Percentiles rank a stretch among this genome's conserved stretches.
Evolutionary conservation across 2,888 invertebrate genomes (phyloP).

Genomic region (Melinaea menophilus): DNA sequence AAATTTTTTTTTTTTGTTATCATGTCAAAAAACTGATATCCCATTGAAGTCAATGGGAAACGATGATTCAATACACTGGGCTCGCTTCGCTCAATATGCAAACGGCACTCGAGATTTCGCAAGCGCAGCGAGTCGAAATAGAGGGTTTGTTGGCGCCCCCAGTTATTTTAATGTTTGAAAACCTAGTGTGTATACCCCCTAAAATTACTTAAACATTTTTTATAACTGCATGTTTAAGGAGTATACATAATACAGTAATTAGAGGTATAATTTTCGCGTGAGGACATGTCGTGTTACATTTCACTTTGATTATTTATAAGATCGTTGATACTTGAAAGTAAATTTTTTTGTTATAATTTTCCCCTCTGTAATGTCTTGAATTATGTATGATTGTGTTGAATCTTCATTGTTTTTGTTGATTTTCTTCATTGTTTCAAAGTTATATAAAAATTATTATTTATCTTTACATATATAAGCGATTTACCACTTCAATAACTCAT

Average conservation of each 20-base stretch:
- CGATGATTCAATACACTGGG: too few species aligned
- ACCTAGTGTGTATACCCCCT: constrained; percentile 6
- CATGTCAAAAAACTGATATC: too few species aligned
- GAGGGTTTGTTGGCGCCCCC: too few species aligned
- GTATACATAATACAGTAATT: constrained; percentile 54
- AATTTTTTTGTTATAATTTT: constrained; percentile 60
- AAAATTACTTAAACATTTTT: constrained; percentile 11
- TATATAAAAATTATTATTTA: too few species aligned
- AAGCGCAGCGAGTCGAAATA: too few species aligned
- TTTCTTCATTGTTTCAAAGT: constrained; percentile 1
- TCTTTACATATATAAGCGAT: too few species aligned
- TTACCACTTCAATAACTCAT: too few species aligned
- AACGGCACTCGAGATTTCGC: too few species aligned
- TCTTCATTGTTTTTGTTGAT: constrained; percentile 26
- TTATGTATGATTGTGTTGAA: constrained; percentile 36
- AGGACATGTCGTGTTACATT: constrained; percentile 54
- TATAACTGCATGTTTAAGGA: constrained; percentile 20
- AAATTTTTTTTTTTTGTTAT: too few species aligned
- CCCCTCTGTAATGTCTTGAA: constrained; percentile 61
- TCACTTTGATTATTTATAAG: constrained; percentile 58
- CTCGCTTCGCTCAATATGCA: too few species aligned
- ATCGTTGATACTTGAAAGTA: constrained; percentile 59
- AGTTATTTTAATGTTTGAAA: too few species aligned
- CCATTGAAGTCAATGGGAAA: too few species aligned
- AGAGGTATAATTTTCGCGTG: constrained; percentile 50